These are phyloP conservation scores for Meloidogyne exigua DNA, from an alignment of 1,140 invertebrate genomes.

Conservation along the genomic window DNA sequence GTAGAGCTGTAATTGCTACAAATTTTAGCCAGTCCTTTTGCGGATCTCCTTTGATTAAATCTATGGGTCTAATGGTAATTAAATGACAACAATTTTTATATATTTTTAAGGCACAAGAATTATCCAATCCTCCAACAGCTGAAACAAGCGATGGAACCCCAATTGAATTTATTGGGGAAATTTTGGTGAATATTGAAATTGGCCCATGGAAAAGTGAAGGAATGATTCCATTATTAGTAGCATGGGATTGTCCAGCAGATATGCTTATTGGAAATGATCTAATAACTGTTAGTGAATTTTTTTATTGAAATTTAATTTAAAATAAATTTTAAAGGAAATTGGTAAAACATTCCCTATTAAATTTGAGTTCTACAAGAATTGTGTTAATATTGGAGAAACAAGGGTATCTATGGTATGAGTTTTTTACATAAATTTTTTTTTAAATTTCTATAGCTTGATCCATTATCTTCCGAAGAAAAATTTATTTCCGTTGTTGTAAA, in stretches of 20 bases:
- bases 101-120: background rate
- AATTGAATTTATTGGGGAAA: constrained; percentile 24
- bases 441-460: background rate
- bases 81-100: background rate
- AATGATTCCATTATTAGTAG: constrained; percentile 13
- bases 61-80: constrained; percentile 12
- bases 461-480: constrained; percentile 22
- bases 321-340: constrained; percentile 8
- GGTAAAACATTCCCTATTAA: constrained; percentile 13
- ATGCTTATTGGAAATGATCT: constrained; percentile 28
- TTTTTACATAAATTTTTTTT: background rate
- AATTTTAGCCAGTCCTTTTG: constrained; percentile 23
- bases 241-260: constrained; percentile 28
- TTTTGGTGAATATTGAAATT: constrained; percentile 13
- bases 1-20: constrained; percentile 23
- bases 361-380: constrained; percentile 26
- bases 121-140: constrained; percentile 6
- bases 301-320: background rate
- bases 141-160: constrained; percentile 17
- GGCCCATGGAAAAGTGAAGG: constrained; percentile 25
- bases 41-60: constrained; percentile 11
- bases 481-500: constrained; percentile 12
- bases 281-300: constrained; percentile 3
- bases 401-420: constrained; percentile 16
- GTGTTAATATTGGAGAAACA: constrained; percentile 27